Conservation (phyloP, 2,113 vertebrate species). For the Thermophis baileyi region DNA sequence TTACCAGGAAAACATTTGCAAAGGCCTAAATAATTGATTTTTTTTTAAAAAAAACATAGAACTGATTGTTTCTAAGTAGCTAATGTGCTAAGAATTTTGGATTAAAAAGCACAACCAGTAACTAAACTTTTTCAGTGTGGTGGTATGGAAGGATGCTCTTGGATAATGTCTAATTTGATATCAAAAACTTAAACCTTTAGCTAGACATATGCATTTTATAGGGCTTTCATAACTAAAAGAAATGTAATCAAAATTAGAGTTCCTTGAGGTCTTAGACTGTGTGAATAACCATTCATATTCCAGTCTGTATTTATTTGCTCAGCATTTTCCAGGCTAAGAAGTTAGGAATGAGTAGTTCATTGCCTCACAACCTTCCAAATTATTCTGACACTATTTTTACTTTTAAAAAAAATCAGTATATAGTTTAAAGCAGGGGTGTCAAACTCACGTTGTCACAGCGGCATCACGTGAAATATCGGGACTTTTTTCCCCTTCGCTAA, state of each 20-base stretch:
- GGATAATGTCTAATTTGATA: constrained; percentile 3
- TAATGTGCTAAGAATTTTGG: constrained; percentile 14
- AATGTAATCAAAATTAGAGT: neutral
- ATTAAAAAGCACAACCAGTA: constrained; percentile 21
- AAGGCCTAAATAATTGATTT: constrained; percentile 1
- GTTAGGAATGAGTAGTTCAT: too few relatives aligned
- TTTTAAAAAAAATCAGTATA: neutral
- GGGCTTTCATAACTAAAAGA: too few relatives aligned
- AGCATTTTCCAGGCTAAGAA: neutral
- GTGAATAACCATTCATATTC: neutral
- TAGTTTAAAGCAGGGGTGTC: neutral
- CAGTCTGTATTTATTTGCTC: neutral
- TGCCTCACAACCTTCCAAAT: neutral
- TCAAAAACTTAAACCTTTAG: neutral
- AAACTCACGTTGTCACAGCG: too few relatives aligned
- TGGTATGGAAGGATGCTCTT: constrained; percentile 16
- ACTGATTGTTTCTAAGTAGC: neutral
- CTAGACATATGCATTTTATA: neutral
- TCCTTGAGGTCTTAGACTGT: neutral
- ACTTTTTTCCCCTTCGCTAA: too few relatives aligned
- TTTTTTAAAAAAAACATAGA: neutral
- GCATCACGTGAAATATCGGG: too few relatives aligned
- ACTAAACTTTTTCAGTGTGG: neutral
- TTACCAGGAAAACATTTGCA: constrained; percentile 10
- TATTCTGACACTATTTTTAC: neutral